Percentiles rank a stretch among this genome's conserved stretches.
phyloP scores from a whole-genome alignment of 2,797 vertebrate species.

The Acrossocheilus fasciatus region DNA sequence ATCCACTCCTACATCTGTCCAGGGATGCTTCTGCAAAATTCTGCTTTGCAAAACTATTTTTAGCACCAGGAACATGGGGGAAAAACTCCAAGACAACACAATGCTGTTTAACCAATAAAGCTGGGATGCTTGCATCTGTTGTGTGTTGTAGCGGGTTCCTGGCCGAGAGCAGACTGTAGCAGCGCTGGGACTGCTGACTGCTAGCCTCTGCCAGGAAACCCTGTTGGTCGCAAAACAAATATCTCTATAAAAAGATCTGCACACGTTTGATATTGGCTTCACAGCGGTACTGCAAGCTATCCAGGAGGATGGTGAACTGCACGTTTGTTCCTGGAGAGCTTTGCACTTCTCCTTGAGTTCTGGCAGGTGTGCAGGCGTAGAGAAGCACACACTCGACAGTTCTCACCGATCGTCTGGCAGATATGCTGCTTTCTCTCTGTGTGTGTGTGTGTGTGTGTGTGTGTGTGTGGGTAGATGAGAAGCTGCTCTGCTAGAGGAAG shows the following conservation, averaged over 20 bases:
- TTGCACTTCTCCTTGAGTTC: constrained; percentile 32
- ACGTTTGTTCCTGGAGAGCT: constrained; percentile 41
- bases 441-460: background rate
- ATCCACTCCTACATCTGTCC: constrained; percentile 67
- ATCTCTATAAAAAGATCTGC: constrained; percentile 43
- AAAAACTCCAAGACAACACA: constrained; percentile 45
- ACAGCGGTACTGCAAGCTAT: constrained; percentile 37
- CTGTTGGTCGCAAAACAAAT: constrained; percentile 55
- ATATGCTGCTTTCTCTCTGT: background rate
- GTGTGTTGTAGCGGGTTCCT: constrained; percentile 22
- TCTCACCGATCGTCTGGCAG: constrained; percentile 30
- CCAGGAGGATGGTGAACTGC: constrained; percentile 19
- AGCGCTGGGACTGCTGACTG: constrained; percentile 43
- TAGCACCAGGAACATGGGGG: constrained; percentile 54
- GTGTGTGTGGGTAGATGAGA: background rate
- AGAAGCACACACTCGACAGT: constrained; percentile 34
- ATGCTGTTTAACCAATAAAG: constrained; percentile 54
- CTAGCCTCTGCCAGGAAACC: constrained; percentile 52
- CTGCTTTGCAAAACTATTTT: constrained; percentile 58
- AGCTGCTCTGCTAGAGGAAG: background rate
- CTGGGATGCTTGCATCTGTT: constrained; percentile 64
- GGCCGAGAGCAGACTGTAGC: constrained; percentile 29
- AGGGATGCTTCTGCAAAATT: constrained; percentile 53
- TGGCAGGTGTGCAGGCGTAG: constrained; percentile 26
- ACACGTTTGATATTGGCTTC: constrained; percentile 43